Evolutionary conservation across 2,888 invertebrate species (phyloP), one percentile per base, ranked within the genome.

Genomic region (Didymodactylos carnosus): DNA sequence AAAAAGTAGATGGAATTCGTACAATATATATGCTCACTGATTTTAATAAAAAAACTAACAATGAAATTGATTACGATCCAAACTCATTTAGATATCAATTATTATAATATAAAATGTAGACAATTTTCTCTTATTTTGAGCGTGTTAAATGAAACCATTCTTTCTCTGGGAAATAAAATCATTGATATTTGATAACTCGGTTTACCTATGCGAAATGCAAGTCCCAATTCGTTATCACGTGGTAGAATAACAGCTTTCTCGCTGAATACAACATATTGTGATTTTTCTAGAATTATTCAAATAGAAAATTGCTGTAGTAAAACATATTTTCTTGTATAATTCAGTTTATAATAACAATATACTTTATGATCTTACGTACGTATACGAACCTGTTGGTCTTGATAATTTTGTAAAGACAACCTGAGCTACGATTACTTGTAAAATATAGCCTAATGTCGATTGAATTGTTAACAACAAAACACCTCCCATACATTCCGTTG

Each of bases 401-500:
- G 94, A 92, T 78, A 72, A 40, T 84, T 95, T 95, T 79, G 94
- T 92, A 81, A 97, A 94, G 13, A 90, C 88, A 70, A 90, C 87
- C 76, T 89, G 89, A 39, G 91, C 90, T 88, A 90, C 89, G 13
- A 75, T 35, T 8, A 71, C 72, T 72, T 72, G 84, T n/a, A 86
- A 89, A 77, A 86, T 81, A 53, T 92, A 91, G n/a, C 94, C 94
- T 62, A 89, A 87, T 76, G 94, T 92, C 78, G 92, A 91, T 84
- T 93, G 93, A 77, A 92, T 85, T 83, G 91, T 91, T 87, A 93
- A 89, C 53, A 91, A 87, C 80, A 92, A 89, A 78, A 92, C 89
- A 46, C 91, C 92, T 81, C 90, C 90, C 0, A 90, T 91, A 80
- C 97, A 97, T 82, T 92, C 91, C 77, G 92, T 88, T 0, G 92